Evolutionary conservation across 2,797 vertebrate species (phyloP), one percentile per base, ranked within the genome.

Genomic region (Trachops cirrhosus): DNA sequence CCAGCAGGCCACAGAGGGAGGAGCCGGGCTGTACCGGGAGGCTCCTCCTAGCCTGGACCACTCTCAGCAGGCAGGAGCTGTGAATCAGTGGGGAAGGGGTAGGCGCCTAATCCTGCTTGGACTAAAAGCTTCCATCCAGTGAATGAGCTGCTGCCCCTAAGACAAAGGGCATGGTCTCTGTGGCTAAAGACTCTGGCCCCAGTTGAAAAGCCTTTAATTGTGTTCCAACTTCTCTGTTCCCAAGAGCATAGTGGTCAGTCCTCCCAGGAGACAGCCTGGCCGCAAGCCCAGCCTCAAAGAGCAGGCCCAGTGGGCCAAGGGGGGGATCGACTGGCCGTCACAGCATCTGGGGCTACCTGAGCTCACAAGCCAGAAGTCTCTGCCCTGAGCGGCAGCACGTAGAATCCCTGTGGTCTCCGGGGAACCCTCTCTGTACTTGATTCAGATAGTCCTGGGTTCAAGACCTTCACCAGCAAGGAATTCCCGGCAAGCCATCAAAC

Each of bases 201-300:
- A 48, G 68, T 18, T 64, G 29, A 80, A 84, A 78, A 93, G 44
- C 10, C 37, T 97, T 95, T 98, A 96, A 97, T 85, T 97, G 98
- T 97, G 93, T 96, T 97, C 97, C 95, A 95, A 95, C 95, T 91
- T 94, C 97, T 94, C 64, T 74, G 79, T 95, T 93, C 70, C 92
- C 0, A 9, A 95, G 94, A 97, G 92, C 88, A 89, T 80, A 95
- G 73, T 93, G 94, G 96, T 97, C 97, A 97, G 89, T 97, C 95
- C 96, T 98, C 96, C 80, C 94, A 92, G 97, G 97, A 97, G 94
- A 92, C 93, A 94, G 48, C 19, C 24, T 52, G 24, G 41, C 96
- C 96, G 86, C 90, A 98, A 98, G 97, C 93, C 97, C 80, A 93
- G 94, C 92, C 97, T 89, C 29, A n/a, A 86, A 79, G 75, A 84